These are phyloP conservation scores for Neocrepidodera transversa DNA, from an alignment of 2,888 invertebrate species.

Conservation along the genomic window DNA sequence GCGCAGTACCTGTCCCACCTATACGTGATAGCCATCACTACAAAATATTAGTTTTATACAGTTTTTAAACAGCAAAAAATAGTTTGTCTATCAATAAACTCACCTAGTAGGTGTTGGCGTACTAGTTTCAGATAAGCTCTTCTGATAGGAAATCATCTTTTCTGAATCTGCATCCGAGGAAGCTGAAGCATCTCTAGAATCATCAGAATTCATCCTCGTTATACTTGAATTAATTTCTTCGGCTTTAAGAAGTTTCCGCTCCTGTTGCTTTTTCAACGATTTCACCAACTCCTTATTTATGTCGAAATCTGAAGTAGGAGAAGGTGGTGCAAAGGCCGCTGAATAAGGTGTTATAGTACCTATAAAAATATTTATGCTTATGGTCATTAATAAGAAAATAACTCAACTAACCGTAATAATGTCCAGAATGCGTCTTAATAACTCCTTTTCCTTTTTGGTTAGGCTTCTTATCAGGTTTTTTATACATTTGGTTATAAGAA, in stretches of 20 bases:
- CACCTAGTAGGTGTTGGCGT: slow-evolving; percentile 3
- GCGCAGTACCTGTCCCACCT: no score
- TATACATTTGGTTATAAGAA: slow-evolving; percentile 47
- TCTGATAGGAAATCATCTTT: slow-evolving; percentile 7
- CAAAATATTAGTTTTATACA: no score
- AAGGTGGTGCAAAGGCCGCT: slow-evolving; percentile 46
- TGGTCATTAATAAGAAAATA: neutral
- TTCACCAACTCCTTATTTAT: slow-evolving; percentile 42
- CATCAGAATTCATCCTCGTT: slow-evolving; percentile 26
- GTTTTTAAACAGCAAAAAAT: no score
- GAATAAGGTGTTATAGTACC: slow-evolving; percentile 42
- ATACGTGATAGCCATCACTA: no score
- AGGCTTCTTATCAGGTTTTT: slow-evolving; percentile 15
- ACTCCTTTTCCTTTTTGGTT: slow-evolving; percentile 49
- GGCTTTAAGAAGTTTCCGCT: slow-evolving; percentile 37
- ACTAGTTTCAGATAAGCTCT: neutral
- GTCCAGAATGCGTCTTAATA: slow-evolving; percentile 54
- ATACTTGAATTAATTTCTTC: slow-evolving; percentile 35
- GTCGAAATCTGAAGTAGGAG: slow-evolving; percentile 32
- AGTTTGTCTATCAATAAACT: no score
- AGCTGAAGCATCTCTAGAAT: neutral
- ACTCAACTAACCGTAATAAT: slow-evolving; percentile 48
- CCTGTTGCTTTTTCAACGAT: slow-evolving; percentile 45
- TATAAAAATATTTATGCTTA: slow-evolving; percentile 9
- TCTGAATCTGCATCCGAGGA: slow-evolving; percentile 25